These are phyloP conservation scores for Metopolophium dirhodum DNA, from an alignment of 1,140 invertebrate genomes.

Conservation along the genomic window DNA sequence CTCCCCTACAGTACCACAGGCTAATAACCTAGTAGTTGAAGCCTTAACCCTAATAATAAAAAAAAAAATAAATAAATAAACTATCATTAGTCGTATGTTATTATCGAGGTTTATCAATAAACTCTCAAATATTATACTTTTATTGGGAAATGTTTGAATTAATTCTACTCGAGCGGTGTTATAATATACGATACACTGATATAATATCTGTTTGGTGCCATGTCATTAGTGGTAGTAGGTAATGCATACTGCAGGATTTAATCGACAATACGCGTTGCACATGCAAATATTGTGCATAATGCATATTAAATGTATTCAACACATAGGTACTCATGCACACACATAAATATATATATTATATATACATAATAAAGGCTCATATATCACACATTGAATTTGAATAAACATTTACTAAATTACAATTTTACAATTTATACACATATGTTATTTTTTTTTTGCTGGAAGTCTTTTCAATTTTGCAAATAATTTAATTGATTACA, in stretches of 20 bases:
- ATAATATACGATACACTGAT: not conserved
- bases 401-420: not conserved
- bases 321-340: not conserved
- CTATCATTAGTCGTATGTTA: not conserved
- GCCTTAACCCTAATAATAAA: no score
- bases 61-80: no score
- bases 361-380: not conserved
- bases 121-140: not conserved
- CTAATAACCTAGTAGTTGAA: no score
- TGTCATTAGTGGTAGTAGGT: not conserved
- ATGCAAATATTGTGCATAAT: not conserved
- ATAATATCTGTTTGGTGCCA: not conserved
- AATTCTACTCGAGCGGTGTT: not conserved
- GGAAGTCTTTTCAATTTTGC: not conserved
- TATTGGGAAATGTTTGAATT: not conserved
- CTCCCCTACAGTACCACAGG: no score
- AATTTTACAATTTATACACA: not conserved
- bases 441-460: not conserved
- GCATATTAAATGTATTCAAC: not conserved
- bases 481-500: not conserved
- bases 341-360: no score
- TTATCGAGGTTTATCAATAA: not conserved
- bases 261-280: not conserved
- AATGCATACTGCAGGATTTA: not conserved
- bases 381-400: not conserved